Conservation (phyloP, 2,797 vertebrate genomes). For the Poecile montanus region DNA sequence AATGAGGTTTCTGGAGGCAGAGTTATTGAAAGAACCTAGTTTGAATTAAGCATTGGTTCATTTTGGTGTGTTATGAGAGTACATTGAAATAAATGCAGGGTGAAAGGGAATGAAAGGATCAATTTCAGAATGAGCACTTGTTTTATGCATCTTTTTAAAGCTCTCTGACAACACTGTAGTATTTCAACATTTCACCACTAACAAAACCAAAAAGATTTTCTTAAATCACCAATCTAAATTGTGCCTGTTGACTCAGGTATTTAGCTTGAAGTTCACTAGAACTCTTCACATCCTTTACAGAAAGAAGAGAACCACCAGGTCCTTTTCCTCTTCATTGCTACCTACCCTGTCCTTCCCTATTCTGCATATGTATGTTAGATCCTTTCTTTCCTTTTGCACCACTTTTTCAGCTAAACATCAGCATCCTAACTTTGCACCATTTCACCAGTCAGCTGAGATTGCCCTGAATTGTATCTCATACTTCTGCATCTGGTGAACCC, state of each 20-base stretch:
- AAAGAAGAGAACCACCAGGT: background rate
- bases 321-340: background rate
- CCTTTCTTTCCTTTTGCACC: background rate
- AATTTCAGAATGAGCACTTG: background rate
- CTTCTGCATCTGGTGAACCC: background rate
- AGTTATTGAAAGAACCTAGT: background rate
- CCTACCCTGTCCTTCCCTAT: background rate
- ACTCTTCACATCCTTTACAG: background rate
- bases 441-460: background rate
- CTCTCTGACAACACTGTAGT: background rate
- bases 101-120: background rate
- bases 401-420: background rate
- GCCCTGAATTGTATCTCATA: background rate
- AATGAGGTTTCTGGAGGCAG: background rate
- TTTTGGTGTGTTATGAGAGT: background rate
- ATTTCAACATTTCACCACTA: background rate
- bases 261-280: background rate
- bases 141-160: background rate
- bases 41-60: background rate
- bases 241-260: background rate
- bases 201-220: background rate
- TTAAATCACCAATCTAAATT: background rate
- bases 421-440: background rate
- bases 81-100: background rate
- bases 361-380: background rate